phyloP scores from a whole-genome alignment of 2,888 invertebrate species.

The Agonopterix arenella region DNA sequence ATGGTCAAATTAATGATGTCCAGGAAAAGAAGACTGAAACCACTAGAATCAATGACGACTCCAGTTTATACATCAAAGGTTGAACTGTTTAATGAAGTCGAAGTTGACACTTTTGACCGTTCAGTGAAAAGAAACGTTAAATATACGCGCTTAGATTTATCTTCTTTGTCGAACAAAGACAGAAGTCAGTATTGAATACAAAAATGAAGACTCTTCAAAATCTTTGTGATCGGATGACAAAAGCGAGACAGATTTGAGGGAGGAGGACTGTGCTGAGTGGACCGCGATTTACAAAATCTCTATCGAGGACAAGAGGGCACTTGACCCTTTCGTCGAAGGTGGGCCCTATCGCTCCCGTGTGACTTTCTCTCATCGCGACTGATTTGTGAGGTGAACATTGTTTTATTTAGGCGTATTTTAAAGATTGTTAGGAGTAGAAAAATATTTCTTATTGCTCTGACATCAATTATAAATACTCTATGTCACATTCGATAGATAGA shows the following conservation, averaged over 20 bases:
- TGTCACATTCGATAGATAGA: too few species aligned
- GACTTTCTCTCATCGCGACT: slow-evolving; percentile 26
- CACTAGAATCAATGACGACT: too few species aligned
- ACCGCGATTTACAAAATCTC: slow-evolving; percentile 59
- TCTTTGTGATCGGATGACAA: slow-evolving; percentile 32
- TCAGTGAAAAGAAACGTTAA: too few species aligned
- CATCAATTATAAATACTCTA: too few species aligned
- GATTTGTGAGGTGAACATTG: slow-evolving; percentile 12
- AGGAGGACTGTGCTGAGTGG: slow-evolving; percentile 39
- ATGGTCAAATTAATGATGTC: neutral
- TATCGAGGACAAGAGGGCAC: slow-evolving; percentile 49
- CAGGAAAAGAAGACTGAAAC: too few species aligned
- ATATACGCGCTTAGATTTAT: too few species aligned
- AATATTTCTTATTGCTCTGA: too few species aligned
- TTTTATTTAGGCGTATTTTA: too few species aligned
- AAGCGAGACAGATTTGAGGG: slow-evolving; percentile 35
- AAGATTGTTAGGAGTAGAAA: too few species aligned
- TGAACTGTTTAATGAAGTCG: too few species aligned
- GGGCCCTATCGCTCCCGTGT: slow-evolving; percentile 22
- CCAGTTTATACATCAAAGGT: too few species aligned
- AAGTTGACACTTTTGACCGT: too few species aligned
- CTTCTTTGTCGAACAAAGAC: neutral
- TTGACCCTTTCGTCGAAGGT: slow-evolving; percentile 42
- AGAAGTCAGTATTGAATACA: slow-evolving; percentile 6
- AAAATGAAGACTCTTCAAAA: slow-evolving; percentile 16